Percentiles rank a stretch among this genome's conserved stretches.
phyloP scores from a whole-genome alignment of 2,113 vertebrate genomes.

The Melanocharis versteri region DNA sequence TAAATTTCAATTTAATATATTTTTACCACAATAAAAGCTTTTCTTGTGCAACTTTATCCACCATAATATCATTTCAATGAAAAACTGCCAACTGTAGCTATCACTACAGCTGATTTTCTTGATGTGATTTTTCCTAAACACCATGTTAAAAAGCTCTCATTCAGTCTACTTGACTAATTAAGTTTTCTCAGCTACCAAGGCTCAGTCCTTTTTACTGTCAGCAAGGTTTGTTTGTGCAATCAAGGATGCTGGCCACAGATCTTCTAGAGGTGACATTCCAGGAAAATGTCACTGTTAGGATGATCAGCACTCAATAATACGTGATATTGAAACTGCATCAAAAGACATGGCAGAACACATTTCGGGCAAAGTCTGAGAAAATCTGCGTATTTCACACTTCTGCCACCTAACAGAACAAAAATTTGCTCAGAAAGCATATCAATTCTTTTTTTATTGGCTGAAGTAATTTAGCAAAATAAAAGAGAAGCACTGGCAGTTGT shows the following conservation, averaged over 20 bases:
- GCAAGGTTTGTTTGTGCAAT: neutral
- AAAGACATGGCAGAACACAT: neutral
- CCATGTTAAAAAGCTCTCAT: neutral
- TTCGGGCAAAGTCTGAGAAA: neutral
- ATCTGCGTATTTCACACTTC: neutral
- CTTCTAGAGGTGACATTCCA: neutral
- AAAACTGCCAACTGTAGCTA: neutral
- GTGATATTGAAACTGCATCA: neutral
- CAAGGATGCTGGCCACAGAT: neutral
- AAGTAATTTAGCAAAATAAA: neutral
- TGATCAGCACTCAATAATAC: neutral
- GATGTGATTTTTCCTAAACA: neutral
- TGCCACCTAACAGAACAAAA: neutral
- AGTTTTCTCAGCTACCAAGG: neutral
- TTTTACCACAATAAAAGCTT: neutral
- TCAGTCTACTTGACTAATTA: neutral
- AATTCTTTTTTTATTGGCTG: neutral
- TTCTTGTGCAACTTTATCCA: neutral
- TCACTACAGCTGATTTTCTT: neutral
- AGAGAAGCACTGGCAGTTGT: neutral
- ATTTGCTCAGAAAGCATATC: neutral
- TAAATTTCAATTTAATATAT: neutral
- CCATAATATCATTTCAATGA: neutral
- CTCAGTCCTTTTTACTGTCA: neutral
- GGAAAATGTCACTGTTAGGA: neutral